Evolutionary conservation across 2,888 invertebrate genomes (phyloP).

Genomic region (Stenurella melanura): DNA sequence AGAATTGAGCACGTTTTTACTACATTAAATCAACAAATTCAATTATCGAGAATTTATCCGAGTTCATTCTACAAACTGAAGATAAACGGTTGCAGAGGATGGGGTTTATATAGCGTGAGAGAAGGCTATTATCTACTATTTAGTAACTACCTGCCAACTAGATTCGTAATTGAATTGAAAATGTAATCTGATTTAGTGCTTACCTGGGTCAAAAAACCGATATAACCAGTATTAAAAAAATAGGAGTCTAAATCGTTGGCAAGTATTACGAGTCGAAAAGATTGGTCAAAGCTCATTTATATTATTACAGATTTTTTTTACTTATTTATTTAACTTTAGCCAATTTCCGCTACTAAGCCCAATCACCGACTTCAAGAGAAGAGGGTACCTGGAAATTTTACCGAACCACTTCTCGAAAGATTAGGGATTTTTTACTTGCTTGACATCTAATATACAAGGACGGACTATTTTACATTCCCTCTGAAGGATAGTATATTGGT

Average conservation of each 20-base stretch:
- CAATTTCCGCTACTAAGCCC: too few species aligned
- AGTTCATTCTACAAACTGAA: neutral
- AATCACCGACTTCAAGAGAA: too few species aligned
- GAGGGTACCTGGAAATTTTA: too few species aligned
- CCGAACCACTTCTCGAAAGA: too few species aligned
- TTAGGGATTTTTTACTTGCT: too few species aligned
- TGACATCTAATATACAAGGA: too few species aligned
- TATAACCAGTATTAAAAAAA: neutral
- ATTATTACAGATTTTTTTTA: too few species aligned
- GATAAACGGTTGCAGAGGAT: neutral
- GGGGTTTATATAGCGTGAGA: neutral
- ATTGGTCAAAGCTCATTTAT: too few species aligned
- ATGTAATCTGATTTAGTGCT: neutral
- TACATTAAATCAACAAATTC: neutral
- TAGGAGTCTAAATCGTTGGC: neutral
- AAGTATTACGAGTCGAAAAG: neutral
- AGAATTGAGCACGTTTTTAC: neutral
- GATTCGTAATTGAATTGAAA: constrained; percentile 4
- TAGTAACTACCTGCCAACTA: neutral
- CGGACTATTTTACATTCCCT: too few species aligned
- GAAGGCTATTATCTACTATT: neutral
- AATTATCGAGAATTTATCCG: neutral
- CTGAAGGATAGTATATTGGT: too few species aligned
- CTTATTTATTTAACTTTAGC: too few species aligned
- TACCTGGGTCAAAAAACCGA: neutral